Evolutionary conservation across 2,888 invertebrate species (phyloP).

Genomic region (Tiliacea citrago): DNA sequence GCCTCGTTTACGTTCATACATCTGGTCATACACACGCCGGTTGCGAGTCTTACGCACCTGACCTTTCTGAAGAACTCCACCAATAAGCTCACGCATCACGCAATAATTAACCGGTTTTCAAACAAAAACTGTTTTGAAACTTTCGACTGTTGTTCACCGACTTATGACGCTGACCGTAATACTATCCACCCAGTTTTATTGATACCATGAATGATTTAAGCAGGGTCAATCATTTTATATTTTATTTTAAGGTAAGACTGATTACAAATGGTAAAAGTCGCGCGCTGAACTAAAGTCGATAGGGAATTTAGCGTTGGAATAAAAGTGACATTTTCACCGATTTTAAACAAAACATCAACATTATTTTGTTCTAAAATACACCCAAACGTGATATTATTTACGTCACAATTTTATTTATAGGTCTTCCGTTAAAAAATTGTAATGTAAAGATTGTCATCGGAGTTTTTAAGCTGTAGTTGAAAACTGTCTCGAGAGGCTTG

Average conservation of each 20-base stretch:
- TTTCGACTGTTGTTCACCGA: not conserved
- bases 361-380: not conserved
- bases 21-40: not conserved
- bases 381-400: not conserved
- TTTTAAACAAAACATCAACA: not conserved
- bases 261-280: too few species aligned
- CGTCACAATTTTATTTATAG: not conserved
- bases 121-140: not conserved
- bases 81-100: not conserved
- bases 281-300: not conserved
- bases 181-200: not conserved
- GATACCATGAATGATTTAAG: not conserved
- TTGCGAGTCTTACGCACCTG: not conserved
- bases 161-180: not conserved
- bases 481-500: slow-evolving; percentile 42
- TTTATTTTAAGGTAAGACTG: not conserved
- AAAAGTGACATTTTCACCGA: not conserved
- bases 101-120: not conserved
- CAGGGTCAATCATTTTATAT: not conserved
- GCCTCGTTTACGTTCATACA: too few species aligned
- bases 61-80: too few species aligned
- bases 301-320: not conserved
- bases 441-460: slow-evolving; percentile 30
- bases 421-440: slow-evolving; percentile 5
- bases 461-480: slow-evolving; percentile 20